Conservation (phyloP, 37 sponge, comb jelly and placozoan genomes). For the Agelas oroides region DNA sequence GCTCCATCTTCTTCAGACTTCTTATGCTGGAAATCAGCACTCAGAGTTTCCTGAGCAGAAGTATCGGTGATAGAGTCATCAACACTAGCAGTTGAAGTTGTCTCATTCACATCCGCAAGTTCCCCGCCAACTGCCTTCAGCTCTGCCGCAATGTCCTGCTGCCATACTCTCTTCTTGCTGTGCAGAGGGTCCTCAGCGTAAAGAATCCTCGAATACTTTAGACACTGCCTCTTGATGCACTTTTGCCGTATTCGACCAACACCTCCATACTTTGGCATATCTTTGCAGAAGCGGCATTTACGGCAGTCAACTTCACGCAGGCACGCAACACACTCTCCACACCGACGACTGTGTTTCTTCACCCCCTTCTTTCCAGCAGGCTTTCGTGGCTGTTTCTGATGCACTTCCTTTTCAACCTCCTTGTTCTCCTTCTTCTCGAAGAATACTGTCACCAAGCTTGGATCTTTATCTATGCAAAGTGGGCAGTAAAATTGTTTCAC, state of each 20-base stretch:
- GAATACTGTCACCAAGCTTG: slow-evolving; percentile 43
- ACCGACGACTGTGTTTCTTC: slow-evolving; percentile 64
- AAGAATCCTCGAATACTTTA: slow-evolving; percentile 58
- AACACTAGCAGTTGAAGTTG: not conserved
- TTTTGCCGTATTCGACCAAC: slow-evolving; percentile 77
- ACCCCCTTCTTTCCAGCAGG: slow-evolving; percentile 10
- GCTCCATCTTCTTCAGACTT: too few relatives aligned
- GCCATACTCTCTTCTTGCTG: slow-evolving; percentile 23
- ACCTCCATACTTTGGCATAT: slow-evolving; percentile 92
- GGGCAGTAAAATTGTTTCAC: slow-evolving; percentile 74
- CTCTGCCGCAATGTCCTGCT: slow-evolving; percentile 50
- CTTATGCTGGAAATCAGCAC: too few relatives aligned
- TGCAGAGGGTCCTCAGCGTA: slow-evolving; percentile 55
- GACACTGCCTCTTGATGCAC: slow-evolving; percentile 85
- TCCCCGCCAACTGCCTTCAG: slow-evolving; percentile 14
- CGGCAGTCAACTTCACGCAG: slow-evolving; percentile 66
- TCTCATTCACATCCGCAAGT: too few relatives aligned
- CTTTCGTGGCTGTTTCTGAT: not conserved
- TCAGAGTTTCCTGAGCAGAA: too few relatives aligned
- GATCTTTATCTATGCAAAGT: slow-evolving; percentile 51
- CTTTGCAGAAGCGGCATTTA: slow-evolving; percentile 82
- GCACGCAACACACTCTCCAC: slow-evolving; percentile 82
- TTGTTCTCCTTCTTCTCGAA: slow-evolving; percentile 1
- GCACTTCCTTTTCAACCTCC: not conserved
- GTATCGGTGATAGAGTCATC: too few relatives aligned